phyloP scores from a whole-genome alignment of 37 sponge, comb jelly and placozoan genomes.

The Axinella damicornis region DNA sequence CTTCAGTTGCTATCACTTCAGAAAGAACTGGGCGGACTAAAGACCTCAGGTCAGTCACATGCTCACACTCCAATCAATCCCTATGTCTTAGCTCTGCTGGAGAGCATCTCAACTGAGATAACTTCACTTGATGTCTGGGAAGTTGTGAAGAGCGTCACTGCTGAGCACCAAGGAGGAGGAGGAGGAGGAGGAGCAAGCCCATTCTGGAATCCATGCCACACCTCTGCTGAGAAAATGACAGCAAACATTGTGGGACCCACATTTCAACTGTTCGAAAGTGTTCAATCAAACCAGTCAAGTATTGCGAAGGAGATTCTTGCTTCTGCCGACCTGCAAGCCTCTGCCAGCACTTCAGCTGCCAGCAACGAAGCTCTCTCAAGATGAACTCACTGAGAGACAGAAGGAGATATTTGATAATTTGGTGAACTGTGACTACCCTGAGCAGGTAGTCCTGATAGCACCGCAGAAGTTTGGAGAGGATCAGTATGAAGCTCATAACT shows the following conservation, averaged over 20 bases:
- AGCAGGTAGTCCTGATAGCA: constrained; percentile 21
- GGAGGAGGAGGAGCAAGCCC: neutral
- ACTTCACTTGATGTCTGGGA: neutral
- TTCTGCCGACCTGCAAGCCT: neutral
- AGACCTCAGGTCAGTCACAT: neutral
- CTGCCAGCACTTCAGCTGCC: neutral
- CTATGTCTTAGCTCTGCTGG: constrained; percentile 18
- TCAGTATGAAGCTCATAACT: constrained; percentile 28
- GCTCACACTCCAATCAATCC: neutral
- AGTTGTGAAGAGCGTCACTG: neutral
- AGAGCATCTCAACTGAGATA: constrained; percentile 51
- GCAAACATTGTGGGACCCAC: no score
- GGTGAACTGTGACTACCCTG: neutral
- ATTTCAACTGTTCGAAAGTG: neutral
- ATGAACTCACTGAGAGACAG: constrained; percentile 12
- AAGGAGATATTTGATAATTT: neutral
- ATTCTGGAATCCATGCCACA: neutral
- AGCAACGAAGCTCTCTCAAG: neutral
- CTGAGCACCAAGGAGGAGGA: neutral
- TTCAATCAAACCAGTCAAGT: neutral
- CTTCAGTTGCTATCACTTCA: constrained; percentile 61
- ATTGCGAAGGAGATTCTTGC: neutral
- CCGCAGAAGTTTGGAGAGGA: constrained; percentile 25
- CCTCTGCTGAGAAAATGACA: neutral
- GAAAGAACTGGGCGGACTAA: constrained; percentile 42